Conservation (phyloP, 2,797 vertebrate genomes). For the Steatocranus sp. region DNA sequence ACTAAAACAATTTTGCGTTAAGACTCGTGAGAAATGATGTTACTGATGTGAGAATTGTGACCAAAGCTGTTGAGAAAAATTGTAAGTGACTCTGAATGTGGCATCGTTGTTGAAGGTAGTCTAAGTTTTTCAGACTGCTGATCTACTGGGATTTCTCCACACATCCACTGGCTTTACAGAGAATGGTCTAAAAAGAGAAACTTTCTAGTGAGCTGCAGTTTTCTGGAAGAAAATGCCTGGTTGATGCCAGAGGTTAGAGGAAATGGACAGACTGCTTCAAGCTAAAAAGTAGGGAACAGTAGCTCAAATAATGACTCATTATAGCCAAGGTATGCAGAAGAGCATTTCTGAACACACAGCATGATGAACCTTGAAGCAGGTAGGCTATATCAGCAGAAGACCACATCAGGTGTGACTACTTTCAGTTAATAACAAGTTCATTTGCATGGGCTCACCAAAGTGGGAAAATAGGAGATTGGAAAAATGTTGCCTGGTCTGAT, state of each 20-base stretch:
- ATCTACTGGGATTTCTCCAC: not conserved
- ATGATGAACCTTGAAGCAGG: not conserved
- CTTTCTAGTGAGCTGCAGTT: not conserved
- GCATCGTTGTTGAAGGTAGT: not conserved
- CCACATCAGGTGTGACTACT: not conserved
- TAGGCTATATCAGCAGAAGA: not conserved
- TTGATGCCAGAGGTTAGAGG: not conserved
- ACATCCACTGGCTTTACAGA: not conserved
- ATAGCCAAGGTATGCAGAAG: not conserved
- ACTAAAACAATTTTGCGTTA: not conserved
- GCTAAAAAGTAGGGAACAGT: not conserved
- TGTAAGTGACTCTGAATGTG: not conserved
- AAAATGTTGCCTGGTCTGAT: not conserved
- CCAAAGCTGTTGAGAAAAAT: not conserved
- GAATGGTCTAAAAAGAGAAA: not conserved
- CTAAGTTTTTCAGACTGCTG: not conserved
- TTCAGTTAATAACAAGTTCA: not conserved
- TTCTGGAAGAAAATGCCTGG: not conserved
- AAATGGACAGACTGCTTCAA: not conserved
- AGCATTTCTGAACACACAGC: not conserved
- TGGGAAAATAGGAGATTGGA: not conserved
- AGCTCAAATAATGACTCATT: not conserved
- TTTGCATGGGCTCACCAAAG: not conserved
- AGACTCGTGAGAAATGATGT: not conserved
- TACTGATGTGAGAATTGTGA: not conserved